Evolutionary conservation across 1,140 invertebrate genomes (phyloP).

Genomic region (Brachionus angularis): DNA sequence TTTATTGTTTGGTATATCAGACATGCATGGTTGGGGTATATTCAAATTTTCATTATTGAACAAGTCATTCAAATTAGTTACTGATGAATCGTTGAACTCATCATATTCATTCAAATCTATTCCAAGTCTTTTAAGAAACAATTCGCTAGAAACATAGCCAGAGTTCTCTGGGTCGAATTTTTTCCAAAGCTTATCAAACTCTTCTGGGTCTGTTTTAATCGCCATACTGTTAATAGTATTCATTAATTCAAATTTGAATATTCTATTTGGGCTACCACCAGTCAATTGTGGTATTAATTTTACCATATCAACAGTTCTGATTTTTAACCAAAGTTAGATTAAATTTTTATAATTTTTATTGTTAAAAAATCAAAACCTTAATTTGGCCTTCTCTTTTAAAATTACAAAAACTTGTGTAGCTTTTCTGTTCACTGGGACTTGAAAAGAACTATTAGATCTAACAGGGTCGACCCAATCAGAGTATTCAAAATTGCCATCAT

Average conservation of each 20-base stretch:
- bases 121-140: background rate
- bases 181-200: slow-evolving; percentile 56
- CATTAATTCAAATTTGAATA: slow-evolving; percentile 54
- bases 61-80: slow-evolving; percentile 10
- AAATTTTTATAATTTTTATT: background rate
- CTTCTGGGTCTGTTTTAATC: slow-evolving; percentile 53
- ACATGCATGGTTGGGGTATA: background rate
- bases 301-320: slow-evolving; percentile 52
- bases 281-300: slow-evolving; percentile 54
- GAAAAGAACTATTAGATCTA: background rate
- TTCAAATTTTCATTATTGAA: slow-evolving; percentile 12
- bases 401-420: slow-evolving; percentile 52
- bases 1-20: background rate
- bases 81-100: background rate
- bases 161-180: slow-evolving; percentile 44
- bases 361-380: background rate
- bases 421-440: slow-evolving; percentile 50
- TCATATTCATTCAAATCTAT: slow-evolving; percentile 32
- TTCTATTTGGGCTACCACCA: slow-evolving; percentile 50
- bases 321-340: slow-evolving; percentile 2
- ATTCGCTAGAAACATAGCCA: slow-evolving; percentile 27
- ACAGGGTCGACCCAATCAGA: background rate
- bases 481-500: background rate
- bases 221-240: slow-evolving; percentile 53
- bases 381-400: slow-evolving; percentile 54